Evolutionary conservation across 2,113 vertebrate genomes (phyloP), one percentile per base, ranked within the genome.

Genomic region (Bostrychus sinensis): DNA sequence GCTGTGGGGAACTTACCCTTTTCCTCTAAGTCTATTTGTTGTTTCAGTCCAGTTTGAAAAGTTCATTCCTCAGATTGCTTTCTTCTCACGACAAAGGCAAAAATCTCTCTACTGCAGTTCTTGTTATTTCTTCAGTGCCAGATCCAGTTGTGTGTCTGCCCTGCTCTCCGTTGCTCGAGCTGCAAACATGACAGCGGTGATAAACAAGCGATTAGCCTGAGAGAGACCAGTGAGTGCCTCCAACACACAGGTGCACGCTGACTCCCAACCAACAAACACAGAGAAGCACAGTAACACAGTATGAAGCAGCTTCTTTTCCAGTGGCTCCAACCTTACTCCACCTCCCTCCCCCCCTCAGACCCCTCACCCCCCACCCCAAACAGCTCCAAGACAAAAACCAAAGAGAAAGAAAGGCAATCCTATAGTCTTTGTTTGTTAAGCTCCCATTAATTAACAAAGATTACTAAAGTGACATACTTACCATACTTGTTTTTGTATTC

Each of bases 271-370:
- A 72, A 74, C 11, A 71, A 60, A 86, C 72, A 79, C 64, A 82
- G 43, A 70, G 54, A 67, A 42, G 61, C 74, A 72, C n/a, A 75
- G 60, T 75, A 63, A 70, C 81, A 71, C 75, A 76, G 81, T 72
- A 59, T 80, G 68, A 83, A 80, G 68, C 77, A 9, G 71, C 72
- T 87, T 64, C 69, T 84, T 81, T 85, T 67, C 86, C 80, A 68
- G 75, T 74, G 75, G 78, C 81, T 84, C 83, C 75, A 84, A 77
- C 84, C 77, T 84, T 79, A 75, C 85, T 86, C 78, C 78, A 80
- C 81, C 82, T 83, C 81, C 83, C 78, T 74, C 80, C 77, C 67
- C 73, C 72, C 69, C 62, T n/a, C n/a, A n/a, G n/a, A n/a, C n/a
- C n/a, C n/a, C n/a, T n/a, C n/a, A n/a, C n/a, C 82, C 80, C 66